A percentile compares a stretch with the other conserved stretches of the same genome.
These are phyloP conservation scores for Aromia moschata DNA, from an alignment of 2,888 invertebrate genomes.

Conservation along the genomic window DNA sequence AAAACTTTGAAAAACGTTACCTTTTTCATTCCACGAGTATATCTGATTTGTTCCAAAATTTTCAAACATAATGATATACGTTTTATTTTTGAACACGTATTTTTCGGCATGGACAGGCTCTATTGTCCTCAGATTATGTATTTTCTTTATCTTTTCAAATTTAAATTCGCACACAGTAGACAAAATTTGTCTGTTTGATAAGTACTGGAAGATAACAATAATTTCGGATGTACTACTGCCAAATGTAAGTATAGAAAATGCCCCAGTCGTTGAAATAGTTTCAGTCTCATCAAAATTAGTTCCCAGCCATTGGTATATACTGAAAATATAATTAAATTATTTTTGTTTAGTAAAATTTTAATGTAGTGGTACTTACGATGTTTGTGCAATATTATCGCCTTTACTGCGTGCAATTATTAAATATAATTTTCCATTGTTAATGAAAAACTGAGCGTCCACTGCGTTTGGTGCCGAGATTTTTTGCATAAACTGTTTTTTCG, in stretches of 20 bases:
- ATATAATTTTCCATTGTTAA: constrained; percentile 45
- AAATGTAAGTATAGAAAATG: constrained; percentile 47
- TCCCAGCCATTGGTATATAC: constrained; percentile 53
- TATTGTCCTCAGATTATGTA: constrained; percentile 43
- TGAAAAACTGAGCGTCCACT: constrained; percentile 51
- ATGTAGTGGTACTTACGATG: constrained; percentile 45
- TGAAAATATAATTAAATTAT: constrained; percentile 37
- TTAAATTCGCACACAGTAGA: constrained; percentile 48
- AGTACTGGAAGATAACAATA: constrained; percentile 46
- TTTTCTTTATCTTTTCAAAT: constrained; percentile 44
- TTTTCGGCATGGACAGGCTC: constrained; percentile 36
- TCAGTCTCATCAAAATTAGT: constrained; percentile 54
- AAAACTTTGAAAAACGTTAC: constrained; percentile 1
- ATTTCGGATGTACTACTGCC: constrained; percentile 45
- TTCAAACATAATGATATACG: constrained; percentile 46
- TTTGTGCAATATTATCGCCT: constrained; percentile 37
- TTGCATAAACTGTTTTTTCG: constrained; percentile 36
- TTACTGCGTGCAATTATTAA: constrained; percentile 45
- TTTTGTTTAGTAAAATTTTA: background rate
- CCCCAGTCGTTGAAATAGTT: constrained; percentile 37
- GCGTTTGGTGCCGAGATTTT: constrained; percentile 36
- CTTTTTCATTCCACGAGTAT: constrained; percentile 51
- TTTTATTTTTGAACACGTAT: constrained; percentile 37
- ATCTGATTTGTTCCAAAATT: constrained; percentile 34
- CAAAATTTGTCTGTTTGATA: constrained; percentile 37